phyloP scores from a whole-genome alignment of 2,888 invertebrate species.

The Drosophila tanythrix region DNA sequence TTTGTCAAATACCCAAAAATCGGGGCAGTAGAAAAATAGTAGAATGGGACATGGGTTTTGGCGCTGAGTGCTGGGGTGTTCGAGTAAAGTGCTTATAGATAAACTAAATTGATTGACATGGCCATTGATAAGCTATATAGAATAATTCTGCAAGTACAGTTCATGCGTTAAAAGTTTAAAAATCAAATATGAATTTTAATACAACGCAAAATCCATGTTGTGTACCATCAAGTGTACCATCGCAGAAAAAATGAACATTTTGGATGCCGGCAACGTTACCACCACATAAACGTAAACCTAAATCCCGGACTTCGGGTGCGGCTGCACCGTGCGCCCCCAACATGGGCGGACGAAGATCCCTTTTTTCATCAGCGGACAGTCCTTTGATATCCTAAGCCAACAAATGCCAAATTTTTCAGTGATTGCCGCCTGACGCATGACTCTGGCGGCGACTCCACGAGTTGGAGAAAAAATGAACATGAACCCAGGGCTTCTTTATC shows the following conservation, averaged over 20 bases:
- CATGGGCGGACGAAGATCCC: neutral
- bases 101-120: neutral
- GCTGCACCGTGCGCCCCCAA: neutral
- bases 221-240: no score
- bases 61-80: neutral
- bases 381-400: neutral
- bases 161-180: neutral
- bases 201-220: neutral
- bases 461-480: neutral
- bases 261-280: neutral
- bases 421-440: neutral
- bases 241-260: neutral
- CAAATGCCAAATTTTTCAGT: neutral
- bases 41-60: neutral
- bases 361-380: neutral
- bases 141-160: neutral
- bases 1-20: no score
- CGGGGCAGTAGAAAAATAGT: neutral
- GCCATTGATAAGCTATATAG: neutral
- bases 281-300: neutral
- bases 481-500: neutral
- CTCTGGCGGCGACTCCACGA: neutral
- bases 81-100: neutral
- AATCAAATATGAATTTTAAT: neutral
- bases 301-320: neutral